phyloP scores from a whole-genome alignment of 2,797 vertebrate genomes.

The Crocodylus rhombifer region DNA sequence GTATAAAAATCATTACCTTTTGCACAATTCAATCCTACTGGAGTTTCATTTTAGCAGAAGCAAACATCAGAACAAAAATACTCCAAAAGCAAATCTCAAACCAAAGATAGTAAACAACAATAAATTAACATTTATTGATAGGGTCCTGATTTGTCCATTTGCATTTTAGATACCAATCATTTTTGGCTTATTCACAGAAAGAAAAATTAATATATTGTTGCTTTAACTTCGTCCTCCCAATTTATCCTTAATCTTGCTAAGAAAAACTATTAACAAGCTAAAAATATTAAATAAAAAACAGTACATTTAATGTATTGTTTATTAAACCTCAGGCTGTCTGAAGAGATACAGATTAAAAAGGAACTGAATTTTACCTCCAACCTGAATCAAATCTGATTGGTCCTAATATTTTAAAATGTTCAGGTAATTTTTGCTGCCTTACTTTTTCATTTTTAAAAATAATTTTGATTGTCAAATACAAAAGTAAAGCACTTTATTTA shows the following conservation, averaged over 20 bases:
- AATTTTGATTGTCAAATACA: no score
- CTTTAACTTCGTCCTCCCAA: not conserved
- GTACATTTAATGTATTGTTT: not conserved
- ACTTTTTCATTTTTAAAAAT: not conserved
- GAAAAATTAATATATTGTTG: accelerated
- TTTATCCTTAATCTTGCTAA: not conserved
- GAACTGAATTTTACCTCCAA: not conserved
- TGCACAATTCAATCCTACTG: not conserved
- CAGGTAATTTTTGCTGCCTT: not conserved
- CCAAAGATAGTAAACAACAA: not conserved
- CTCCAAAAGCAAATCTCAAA: not conserved
- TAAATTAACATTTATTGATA: not conserved
- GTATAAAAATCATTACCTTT: not conserved
- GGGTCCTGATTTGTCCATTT: accelerated
- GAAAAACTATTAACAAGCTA: not conserved
- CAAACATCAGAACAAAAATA: not conserved
- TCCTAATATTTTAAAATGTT: not conserved
- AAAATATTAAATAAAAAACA: accelerated
- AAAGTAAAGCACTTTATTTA: not conserved
- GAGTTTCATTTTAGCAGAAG: not conserved
- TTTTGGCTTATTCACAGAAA: not conserved
- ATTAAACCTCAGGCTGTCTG: not conserved
- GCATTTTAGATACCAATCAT: not conserved
- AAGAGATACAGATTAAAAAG: not conserved
- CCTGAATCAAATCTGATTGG: not conserved